These are phyloP conservation scores for Microtus oregoni DNA, from an alignment of 2,113 vertebrate species.

Conservation along the genomic window DNA sequence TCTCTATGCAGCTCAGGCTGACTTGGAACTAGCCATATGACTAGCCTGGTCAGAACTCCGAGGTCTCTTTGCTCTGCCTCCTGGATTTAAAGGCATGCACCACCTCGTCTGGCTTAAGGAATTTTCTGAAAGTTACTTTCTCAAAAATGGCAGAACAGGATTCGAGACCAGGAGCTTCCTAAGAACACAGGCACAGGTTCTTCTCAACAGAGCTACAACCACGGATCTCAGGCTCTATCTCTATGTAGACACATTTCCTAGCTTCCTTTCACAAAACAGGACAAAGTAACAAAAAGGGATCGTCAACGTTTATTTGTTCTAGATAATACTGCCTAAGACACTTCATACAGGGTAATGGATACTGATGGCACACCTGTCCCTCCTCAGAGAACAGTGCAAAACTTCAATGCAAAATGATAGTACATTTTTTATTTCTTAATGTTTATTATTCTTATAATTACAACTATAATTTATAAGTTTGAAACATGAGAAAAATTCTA, in stretches of 20 bases:
- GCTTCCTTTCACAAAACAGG: conserved; percentile 49
- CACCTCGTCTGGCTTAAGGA: neutral
- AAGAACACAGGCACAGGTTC: neutral
- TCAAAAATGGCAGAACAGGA: neutral
- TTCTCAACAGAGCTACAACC: neutral
- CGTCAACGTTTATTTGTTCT: conserved; percentile 15
- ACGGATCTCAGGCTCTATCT: neutral
- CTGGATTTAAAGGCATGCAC: neutral
- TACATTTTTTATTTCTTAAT: conserved; percentile 84
- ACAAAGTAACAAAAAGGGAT: conserved; percentile 45
- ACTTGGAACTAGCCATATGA: neutral
- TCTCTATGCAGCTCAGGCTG: neutral
- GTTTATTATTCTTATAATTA: conserved; percentile 92
- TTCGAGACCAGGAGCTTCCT: neutral
- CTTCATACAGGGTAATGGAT: neutral
- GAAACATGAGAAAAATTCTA: conserved; percentile 88
- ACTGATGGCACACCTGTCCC: neutral
- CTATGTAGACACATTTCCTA: neutral
- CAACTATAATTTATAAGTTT: conserved; percentile 91
- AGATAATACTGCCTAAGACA: neutral
- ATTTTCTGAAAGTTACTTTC: conserved; percentile 3
- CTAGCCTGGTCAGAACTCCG: neutral
- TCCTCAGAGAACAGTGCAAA: conserved; percentile 48
- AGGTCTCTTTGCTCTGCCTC: neutral
- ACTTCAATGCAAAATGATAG: conserved; percentile 55